Conservation (phyloP, 2,888 invertebrate species). For the Rambutsinella grinnellia region DNA sequence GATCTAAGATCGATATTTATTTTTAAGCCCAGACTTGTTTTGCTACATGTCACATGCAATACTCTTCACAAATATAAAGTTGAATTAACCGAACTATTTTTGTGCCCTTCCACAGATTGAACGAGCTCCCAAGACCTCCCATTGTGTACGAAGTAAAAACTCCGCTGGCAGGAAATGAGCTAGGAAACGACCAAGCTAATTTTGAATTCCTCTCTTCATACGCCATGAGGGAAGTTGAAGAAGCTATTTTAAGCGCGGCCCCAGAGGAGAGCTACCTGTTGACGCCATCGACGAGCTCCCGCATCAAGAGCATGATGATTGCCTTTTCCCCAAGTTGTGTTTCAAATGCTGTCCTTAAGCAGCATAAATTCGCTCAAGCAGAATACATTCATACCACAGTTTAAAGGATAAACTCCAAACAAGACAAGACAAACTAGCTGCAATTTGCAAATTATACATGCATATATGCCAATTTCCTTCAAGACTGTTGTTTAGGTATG, state of each 20-base stretch:
- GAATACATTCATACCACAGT: slow-evolving; percentile 47
- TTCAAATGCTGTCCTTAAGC: slow-evolving; percentile 61
- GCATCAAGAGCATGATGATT: slow-evolving; percentile 65
- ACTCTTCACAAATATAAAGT: neutral
- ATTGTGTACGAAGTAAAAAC: slow-evolving; percentile 56
- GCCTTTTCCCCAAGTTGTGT: slow-evolving; percentile 64
- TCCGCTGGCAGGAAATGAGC: slow-evolving; percentile 21
- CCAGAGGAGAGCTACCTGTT: slow-evolving; percentile 62
- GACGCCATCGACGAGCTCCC: slow-evolving; percentile 62
- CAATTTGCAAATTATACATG: neutral
- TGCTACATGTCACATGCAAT: neutral
- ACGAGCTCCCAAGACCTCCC: slow-evolving; percentile 62
- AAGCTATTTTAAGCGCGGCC: slow-evolving; percentile 55
- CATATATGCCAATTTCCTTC: slow-evolving; percentile 31
- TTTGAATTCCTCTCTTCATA: slow-evolving; percentile 62
- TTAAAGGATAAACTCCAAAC: slow-evolving; percentile 12
- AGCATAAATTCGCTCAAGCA: slow-evolving; percentile 56
- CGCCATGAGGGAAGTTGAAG: slow-evolving; percentile 64
- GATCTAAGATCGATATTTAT: too few species aligned
- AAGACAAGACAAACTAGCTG: neutral
- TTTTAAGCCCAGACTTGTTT: neutral
- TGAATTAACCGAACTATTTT: neutral
- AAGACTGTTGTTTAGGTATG: slow-evolving; percentile 31
- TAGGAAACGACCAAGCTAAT: slow-evolving; percentile 44
- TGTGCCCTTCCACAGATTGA: slow-evolving; percentile 50